Percentiles rank a stretch among this genome's conserved stretches.
phyloP scores from a whole-genome alignment of 2,113 vertebrate genomes.

The Panurus biarmicus region DNA sequence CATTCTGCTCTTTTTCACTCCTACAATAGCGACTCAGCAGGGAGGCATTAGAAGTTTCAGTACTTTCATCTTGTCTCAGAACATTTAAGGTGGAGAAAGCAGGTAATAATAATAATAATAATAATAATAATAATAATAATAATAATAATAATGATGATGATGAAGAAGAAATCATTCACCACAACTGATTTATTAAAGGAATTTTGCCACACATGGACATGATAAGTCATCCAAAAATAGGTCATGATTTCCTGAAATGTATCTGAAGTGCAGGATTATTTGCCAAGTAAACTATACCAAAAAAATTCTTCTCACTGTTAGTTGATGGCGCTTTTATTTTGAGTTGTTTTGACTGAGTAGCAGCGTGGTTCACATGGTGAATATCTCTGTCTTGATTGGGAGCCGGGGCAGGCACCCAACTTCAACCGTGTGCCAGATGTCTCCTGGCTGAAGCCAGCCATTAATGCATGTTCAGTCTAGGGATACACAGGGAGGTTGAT shows the following conservation, averaged over 20 bases:
- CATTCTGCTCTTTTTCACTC: slow-evolving; percentile 63
- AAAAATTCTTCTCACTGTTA: slow-evolving; percentile 3
- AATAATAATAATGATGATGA: too few species aligned
- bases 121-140: background rate
- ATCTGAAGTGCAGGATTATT: background rate
- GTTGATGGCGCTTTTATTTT: background rate
- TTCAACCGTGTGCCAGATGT: background rate
- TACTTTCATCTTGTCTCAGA: slow-evolving; percentile 70
- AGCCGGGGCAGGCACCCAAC: background rate
- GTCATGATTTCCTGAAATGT: background rate
- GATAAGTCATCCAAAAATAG: slow-evolving; percentile 22
- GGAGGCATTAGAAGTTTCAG: slow-evolving; percentile 61
- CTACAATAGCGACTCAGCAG: slow-evolving; percentile 25
- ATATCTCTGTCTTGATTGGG: background rate
- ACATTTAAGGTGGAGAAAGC: slow-evolving; percentile 31
- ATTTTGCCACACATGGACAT: background rate
- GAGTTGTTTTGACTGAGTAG: slow-evolving; percentile 5
- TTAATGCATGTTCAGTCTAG: background rate
- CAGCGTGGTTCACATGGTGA: background rate
- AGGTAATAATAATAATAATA: background rate
- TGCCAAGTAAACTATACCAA: slow-evolving; percentile 8
- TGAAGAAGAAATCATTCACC: background rate
- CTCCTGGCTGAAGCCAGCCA: background rate
- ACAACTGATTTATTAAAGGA: background rate
- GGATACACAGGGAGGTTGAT: background rate